Percentiles rank a stretch among this genome's conserved stretches.
Conservation (phyloP, 2,113 vertebrate species). For the Gobio gobio region DNA sequence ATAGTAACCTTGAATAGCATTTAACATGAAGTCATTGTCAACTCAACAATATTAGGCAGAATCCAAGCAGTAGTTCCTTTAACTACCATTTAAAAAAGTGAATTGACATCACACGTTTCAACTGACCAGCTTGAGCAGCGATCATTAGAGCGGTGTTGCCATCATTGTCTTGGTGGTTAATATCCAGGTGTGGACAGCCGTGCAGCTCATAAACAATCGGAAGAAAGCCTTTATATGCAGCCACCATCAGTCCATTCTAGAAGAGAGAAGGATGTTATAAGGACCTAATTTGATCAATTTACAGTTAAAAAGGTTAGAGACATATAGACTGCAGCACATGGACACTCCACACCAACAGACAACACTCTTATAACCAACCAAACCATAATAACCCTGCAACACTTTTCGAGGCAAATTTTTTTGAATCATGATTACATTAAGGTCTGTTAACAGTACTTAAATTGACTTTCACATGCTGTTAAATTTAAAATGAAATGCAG, state of each 20-base stretch:
- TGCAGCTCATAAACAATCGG: slow-evolving; percentile 78
- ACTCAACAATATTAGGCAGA: background rate
- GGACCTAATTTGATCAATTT: background rate
- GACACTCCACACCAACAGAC: background rate
- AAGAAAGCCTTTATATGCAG: slow-evolving; percentile 82
- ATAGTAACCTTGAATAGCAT: background rate
- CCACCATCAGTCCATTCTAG: slow-evolving; percentile 87
- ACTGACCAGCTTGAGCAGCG: slow-evolving; percentile 86
- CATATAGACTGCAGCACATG: background rate
- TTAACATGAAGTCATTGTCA: background rate
- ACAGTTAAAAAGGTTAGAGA: background rate
- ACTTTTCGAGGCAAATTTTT: too few species aligned
- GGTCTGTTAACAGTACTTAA: background rate
- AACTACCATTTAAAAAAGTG: background rate
- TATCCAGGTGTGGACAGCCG: slow-evolving; percentile 80
- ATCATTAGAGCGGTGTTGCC: slow-evolving; percentile 90
- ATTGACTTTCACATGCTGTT: background rate
- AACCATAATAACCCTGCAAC: background rate
- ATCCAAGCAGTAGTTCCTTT: background rate
- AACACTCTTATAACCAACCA: background rate
- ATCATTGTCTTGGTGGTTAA: slow-evolving; percentile 91
- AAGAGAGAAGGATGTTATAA: slow-evolving; percentile 30
- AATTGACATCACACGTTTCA: background rate
- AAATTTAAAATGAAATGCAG: background rate
- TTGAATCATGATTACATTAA: background rate